phyloP scores from a whole-genome alignment of 1,140 invertebrate genomes.

The Akabosia matsudoensis region DNA sequence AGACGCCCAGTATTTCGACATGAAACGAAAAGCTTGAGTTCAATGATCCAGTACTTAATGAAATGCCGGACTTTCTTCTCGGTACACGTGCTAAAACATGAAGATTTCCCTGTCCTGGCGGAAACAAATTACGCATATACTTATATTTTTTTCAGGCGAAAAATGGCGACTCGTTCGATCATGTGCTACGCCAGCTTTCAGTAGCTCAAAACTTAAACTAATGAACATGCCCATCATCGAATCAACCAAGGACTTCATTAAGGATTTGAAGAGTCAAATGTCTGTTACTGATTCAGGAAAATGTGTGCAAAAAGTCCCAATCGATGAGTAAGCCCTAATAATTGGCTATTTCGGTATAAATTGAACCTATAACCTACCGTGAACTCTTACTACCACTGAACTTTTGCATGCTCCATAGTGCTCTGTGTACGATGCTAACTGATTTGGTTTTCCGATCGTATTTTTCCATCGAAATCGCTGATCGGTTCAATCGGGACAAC shows the following conservation, averaged over 20 bases:
- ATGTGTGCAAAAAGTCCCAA: neutral
- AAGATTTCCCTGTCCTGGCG: slow-evolving; percentile 50
- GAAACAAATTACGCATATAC: slow-evolving; percentile 55
- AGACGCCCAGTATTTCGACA: slow-evolving; percentile 59
- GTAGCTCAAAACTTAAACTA: slow-evolving; percentile 31
- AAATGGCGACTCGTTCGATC: slow-evolving; percentile 46
- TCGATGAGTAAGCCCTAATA: neutral
- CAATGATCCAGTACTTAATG: slow-evolving; percentile 29
- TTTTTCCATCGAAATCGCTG: slow-evolving; percentile 14
- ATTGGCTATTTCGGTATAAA: too few relatives aligned
- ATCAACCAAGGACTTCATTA: slow-evolving; percentile 22
- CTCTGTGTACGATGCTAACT: neutral
- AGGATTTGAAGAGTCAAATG: neutral
- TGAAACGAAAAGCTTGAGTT: slow-evolving; percentile 47
- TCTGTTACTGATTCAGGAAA: neutral
- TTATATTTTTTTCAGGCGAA: slow-evolving; percentile 52
- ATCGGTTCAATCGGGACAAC: neutral
- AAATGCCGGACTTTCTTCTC: slow-evolving; percentile 37
- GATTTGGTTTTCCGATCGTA: slow-evolving; percentile 14
- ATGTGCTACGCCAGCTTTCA: slow-evolving; percentile 25
- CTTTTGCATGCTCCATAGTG: neutral
- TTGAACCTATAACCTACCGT: too few relatives aligned
- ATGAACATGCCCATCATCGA: slow-evolving; percentile 26
- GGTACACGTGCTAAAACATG: slow-evolving; percentile 21
- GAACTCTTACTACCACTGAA: too few relatives aligned